Percentiles rank a stretch among this genome's conserved stretches.
These are phyloP conservation scores for Microctonus hyperodae DNA, from an alignment of 2,888 invertebrate species.

Conservation along the genomic window DNA sequence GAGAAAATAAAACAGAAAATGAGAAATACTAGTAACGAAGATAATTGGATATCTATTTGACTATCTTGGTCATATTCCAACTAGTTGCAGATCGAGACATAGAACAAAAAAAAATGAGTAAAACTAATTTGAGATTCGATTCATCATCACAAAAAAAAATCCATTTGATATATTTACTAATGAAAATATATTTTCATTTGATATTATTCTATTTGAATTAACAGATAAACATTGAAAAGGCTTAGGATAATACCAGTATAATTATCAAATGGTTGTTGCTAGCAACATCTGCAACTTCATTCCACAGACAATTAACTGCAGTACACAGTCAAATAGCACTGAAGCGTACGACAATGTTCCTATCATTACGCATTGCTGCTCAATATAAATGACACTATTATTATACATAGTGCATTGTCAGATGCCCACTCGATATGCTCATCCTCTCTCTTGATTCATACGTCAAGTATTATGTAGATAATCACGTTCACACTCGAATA, in stretches of 20 bases:
- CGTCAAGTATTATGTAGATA: constrained; percentile 18
- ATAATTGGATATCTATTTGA: constrained; percentile 15
- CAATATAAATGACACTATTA: constrained; percentile 22
- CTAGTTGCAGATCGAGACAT: constrained; percentile 6
- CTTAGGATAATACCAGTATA: not conserved
- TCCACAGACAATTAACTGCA: constrained; percentile 10
- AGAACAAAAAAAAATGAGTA: not conserved
- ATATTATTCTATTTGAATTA: not conserved
- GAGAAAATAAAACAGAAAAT: not conserved
- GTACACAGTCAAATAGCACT: constrained; percentile 4
- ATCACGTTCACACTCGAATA: too few relatives aligned
- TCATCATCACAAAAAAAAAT: not conserved
- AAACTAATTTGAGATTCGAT: constrained; percentile 6
- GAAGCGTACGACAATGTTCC: not conserved
- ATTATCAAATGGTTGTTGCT: not conserved
- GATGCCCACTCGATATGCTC: constrained; percentile 10
- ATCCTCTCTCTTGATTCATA: not conserved
- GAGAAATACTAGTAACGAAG: not conserved
- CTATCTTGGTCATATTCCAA: not conserved
- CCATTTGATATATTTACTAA: not conserved
- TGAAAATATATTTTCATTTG: too few relatives aligned
- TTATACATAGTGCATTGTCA: constrained; percentile 5
- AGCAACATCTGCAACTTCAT: not conserved
- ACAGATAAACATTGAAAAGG: not conserved
- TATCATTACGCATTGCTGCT: constrained; percentile 14